Evolutionary conservation across 2,797 vertebrate species (phyloP).

Genomic region (Brachyrhaphis roseni): DNA sequence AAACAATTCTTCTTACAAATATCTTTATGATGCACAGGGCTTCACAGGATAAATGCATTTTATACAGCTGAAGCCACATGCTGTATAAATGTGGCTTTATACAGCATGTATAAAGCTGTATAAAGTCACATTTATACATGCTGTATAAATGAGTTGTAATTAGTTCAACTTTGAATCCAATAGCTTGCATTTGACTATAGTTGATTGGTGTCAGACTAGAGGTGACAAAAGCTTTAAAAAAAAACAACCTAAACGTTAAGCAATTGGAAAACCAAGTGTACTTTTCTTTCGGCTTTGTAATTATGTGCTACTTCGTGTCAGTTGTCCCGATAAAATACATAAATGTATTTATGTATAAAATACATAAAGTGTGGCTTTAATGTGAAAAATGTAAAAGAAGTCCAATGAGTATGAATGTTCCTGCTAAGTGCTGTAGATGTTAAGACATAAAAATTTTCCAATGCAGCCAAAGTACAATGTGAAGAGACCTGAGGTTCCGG

Average conservation of each 20-base stretch:
- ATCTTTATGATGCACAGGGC: not conserved
- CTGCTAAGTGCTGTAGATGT: not conserved
- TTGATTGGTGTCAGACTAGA: not conserved
- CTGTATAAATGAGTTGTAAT: no score
- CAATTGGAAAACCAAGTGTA: not conserved
- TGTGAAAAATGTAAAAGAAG: not conserved
- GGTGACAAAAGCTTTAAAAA: not conserved
- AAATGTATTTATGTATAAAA: not conserved
- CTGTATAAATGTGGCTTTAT: no score
- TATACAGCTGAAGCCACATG: not conserved
- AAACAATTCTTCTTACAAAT: not conserved
- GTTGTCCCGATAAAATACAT: not conserved
- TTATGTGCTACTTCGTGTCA: not conserved
- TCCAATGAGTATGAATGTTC: not conserved
- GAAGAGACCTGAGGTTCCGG: not conserved
- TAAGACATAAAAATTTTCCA: not conserved
- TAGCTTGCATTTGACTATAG: not conserved
- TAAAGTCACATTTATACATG: no score
- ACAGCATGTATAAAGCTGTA: no score
- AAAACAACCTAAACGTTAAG: not conserved
- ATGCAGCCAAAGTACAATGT: not conserved
- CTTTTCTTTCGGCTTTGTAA: not conserved
- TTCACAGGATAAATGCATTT: not conserved
- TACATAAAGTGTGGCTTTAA: not conserved
- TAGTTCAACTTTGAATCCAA: not conserved